Evolutionary conservation across 2,888 invertebrate genomes (phyloP).

Genomic region (Polyommatus icarus): DNA sequence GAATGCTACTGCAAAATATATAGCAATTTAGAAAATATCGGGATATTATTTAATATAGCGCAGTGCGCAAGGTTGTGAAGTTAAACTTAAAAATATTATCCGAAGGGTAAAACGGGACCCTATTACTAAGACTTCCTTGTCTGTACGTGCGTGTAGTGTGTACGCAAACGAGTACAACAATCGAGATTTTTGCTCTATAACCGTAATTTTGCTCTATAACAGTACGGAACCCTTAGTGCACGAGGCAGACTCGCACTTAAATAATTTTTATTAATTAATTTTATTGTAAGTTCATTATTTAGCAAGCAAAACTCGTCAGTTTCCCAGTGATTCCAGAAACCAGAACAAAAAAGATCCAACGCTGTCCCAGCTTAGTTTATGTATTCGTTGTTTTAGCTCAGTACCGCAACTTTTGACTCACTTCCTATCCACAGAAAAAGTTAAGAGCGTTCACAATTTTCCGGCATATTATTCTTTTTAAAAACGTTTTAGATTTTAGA

Average conservation of each 20-base stretch:
- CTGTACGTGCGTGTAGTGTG: too few relatives aligned
- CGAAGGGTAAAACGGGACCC: too few relatives aligned
- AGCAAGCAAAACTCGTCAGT: too few relatives aligned
- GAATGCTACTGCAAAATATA: not conserved
- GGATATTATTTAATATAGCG: not conserved
- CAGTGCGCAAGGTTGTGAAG: not conserved
- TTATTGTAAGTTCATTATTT: too few relatives aligned
- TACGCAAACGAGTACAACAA: too few relatives aligned
- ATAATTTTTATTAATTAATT: too few relatives aligned
- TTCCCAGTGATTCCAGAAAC: not conserved
- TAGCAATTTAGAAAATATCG: not conserved
- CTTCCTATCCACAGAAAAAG: conserved; percentile 20
- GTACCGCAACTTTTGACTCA: conserved; percentile 12
- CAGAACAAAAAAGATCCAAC: not conserved
- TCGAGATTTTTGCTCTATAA: too few relatives aligned
- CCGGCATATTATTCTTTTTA: not conserved
- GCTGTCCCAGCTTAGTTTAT: not conserved
- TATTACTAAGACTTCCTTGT: too few relatives aligned
- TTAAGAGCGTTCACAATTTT: conserved; percentile 2
- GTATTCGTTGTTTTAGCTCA: not conserved
- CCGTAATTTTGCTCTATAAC: too few relatives aligned
- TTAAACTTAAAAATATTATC: too few relatives aligned
- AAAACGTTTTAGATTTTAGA: conserved; percentile 28
- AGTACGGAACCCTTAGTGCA: too few relatives aligned
- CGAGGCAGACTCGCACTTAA: too few relatives aligned